Conservation (phyloP, 2,888 invertebrate species). For the Hyalella azteca region DNA sequence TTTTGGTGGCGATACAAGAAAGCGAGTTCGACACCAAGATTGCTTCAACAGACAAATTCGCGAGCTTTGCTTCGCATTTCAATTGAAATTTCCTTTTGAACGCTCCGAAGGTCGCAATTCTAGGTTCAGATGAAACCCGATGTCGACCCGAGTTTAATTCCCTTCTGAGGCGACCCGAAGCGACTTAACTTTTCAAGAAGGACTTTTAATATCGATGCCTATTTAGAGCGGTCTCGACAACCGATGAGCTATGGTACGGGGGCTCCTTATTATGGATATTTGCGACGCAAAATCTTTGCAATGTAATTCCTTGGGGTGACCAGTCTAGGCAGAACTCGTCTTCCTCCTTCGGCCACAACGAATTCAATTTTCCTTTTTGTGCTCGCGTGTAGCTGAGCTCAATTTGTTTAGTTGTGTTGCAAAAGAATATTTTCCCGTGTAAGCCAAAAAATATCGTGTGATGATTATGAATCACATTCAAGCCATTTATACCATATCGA, state of each 20-base stretch:
- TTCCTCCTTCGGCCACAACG: too few relatives aligned
- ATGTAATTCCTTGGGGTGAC: too few relatives aligned
- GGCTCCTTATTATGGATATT: slow-evolving; percentile 19
- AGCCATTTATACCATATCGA: too few relatives aligned
- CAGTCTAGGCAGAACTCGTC: too few relatives aligned
- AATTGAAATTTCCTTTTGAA: not conserved
- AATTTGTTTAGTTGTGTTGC: too few relatives aligned
- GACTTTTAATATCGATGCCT: slow-evolving; percentile 35
- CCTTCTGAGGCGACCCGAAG: slow-evolving; percentile 21
- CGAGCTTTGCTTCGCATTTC: slow-evolving; percentile 5
- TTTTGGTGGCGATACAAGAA: too few relatives aligned
- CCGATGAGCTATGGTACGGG: not conserved
- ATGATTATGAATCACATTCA: too few relatives aligned
- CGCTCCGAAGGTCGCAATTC: slow-evolving; percentile 8
- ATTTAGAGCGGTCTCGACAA: not conserved
- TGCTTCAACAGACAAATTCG: slow-evolving; percentile 8
- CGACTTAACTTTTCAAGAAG: slow-evolving; percentile 19
- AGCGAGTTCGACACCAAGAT: too few relatives aligned
- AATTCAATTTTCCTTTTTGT: too few relatives aligned
- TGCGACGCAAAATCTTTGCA: not conserved
- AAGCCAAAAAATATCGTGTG: too few relatives aligned
- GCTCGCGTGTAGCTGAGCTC: too few relatives aligned
- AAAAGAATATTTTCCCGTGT: too few relatives aligned
- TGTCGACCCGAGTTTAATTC: slow-evolving; percentile 16
- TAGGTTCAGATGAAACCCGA: slow-evolving; percentile 18